Conservation (phyloP, 2,888 invertebrate genomes). For the Linnaemya vulpina region DNA sequence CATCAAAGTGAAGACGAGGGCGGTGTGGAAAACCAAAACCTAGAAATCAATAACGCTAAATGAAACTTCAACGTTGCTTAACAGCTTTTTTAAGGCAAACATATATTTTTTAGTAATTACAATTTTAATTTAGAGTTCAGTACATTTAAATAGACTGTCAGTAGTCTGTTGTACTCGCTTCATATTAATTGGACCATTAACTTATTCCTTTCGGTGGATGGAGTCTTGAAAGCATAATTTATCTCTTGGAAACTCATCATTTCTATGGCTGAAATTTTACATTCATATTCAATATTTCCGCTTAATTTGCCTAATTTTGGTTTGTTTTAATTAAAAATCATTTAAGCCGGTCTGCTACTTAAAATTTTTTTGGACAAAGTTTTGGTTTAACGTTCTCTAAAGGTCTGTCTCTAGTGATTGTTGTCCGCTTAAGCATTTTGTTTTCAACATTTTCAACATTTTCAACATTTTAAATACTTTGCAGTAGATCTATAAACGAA, state of each 20-base stretch:
- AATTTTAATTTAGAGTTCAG: too few species aligned
- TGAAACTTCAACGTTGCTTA: neutral
- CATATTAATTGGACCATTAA: neutral
- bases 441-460: neutral
- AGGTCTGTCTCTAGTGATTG: neutral
- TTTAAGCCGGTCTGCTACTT: neutral
- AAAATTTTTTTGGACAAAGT: neutral
- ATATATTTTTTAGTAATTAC: neutral
- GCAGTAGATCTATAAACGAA: conserved; percentile 1
- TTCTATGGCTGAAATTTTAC: neutral
- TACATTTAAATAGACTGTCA: neutral
- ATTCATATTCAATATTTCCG: neutral
- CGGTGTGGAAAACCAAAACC: neutral
- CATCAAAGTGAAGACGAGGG: conserved; percentile 37
- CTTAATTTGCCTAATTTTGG: neutral
- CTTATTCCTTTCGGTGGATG: neutral
- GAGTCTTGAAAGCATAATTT: neutral
- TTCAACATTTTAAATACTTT: conserved; percentile 3
- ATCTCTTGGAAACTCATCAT: neutral
- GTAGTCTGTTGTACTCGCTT: neutral
- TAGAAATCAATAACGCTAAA: conserved; percentile 44
- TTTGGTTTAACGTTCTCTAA: conserved; percentile 5
- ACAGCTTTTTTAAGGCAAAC: neutral
- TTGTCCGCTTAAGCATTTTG: neutral
- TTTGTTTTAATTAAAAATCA: neutral